A percentile compares a stretch with the other conserved stretches of the same genome.
These are phyloP conservation scores for Callorhinus ursinus DNA, from an alignment of 2,113 vertebrate species.

Conservation along the genomic window DNA sequence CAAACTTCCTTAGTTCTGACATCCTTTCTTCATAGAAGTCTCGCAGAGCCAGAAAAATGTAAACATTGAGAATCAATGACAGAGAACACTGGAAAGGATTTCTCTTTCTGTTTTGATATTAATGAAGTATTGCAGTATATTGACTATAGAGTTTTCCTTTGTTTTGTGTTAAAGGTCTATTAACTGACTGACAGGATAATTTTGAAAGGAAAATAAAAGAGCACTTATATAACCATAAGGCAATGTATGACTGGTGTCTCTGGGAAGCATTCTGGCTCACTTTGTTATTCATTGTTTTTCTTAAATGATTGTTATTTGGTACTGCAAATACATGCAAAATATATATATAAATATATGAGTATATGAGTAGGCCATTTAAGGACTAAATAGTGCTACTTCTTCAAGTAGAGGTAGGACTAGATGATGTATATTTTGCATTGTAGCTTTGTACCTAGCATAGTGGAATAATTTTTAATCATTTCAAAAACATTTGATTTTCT, in stretches of 20 bases:
- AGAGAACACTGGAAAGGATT: not conserved
- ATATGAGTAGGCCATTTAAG: not conserved
- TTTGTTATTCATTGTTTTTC: not conserved
- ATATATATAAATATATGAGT: not conserved
- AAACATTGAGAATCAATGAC: not conserved
- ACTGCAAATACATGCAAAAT: not conserved
- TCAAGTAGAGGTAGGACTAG: not conserved
- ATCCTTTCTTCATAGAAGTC: not conserved
- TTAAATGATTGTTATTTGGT: not conserved
- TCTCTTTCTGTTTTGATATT: not conserved
- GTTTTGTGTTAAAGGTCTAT: not conserved
- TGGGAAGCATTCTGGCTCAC: not conserved
- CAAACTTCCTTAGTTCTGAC: not conserved
- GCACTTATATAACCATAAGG: not conserved
- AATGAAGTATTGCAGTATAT: not conserved
- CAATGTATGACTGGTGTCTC: not conserved
- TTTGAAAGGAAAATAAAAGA: constrained; percentile 30
- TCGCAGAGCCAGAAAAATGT: not conserved
- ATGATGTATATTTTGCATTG: not conserved
- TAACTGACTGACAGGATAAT: not conserved
- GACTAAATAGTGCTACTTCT: not conserved
- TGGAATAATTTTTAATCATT: not conserved
- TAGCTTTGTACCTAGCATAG: not conserved
- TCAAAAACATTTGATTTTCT: not conserved
- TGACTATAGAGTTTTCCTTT: not conserved